A percentile compares a stretch with the other conserved stretches of the same genome.
Evolutionary conservation across 1,140 invertebrate genomes (phyloP).

Genomic region (Microplitis demolitor): DNA sequence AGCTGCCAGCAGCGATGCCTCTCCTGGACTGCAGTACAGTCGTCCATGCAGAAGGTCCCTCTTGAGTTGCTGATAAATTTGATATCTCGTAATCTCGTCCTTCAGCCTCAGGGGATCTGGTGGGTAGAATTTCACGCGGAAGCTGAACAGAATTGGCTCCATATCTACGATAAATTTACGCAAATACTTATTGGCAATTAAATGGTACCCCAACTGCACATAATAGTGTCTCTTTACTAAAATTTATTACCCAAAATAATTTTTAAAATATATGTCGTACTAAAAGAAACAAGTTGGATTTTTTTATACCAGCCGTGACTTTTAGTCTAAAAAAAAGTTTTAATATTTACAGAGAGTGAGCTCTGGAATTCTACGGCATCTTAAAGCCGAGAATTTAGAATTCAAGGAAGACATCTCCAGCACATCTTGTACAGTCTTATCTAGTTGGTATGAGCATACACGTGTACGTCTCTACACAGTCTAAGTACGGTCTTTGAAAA

Average conservation of each 20-base stretch:
- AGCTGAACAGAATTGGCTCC: slow-evolving; percentile 86
- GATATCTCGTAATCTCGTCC: slow-evolving; percentile 88
- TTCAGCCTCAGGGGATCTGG: slow-evolving; percentile 84
- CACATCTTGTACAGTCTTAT: background rate
- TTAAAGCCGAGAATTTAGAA: too few species aligned
- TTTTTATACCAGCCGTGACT: too few species aligned
- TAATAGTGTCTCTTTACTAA: too few species aligned
- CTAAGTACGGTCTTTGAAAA: slow-evolving; percentile 30
- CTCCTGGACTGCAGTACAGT: slow-evolving; percentile 86
- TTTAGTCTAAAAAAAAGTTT: background rate
- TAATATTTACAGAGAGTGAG: background rate
- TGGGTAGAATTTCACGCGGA: slow-evolving; percentile 94
- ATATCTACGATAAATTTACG: slow-evolving; percentile 68
- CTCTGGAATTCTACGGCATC: background rate
- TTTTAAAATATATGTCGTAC: too few species aligned
- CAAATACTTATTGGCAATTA: background rate
- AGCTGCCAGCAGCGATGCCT: slow-evolving; percentile 87
- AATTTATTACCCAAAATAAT: too few species aligned
- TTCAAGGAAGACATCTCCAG: too few species aligned
- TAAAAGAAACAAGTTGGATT: too few species aligned
- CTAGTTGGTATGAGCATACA: too few species aligned
- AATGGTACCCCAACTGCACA: too few species aligned
- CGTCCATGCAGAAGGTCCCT: slow-evolving; percentile 93
- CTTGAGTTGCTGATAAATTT: slow-evolving; percentile 92
- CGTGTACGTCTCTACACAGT: background rate